Conservation (phyloP, 2,797 vertebrate genomes). For the Cyclopterus lumpus region DNA sequence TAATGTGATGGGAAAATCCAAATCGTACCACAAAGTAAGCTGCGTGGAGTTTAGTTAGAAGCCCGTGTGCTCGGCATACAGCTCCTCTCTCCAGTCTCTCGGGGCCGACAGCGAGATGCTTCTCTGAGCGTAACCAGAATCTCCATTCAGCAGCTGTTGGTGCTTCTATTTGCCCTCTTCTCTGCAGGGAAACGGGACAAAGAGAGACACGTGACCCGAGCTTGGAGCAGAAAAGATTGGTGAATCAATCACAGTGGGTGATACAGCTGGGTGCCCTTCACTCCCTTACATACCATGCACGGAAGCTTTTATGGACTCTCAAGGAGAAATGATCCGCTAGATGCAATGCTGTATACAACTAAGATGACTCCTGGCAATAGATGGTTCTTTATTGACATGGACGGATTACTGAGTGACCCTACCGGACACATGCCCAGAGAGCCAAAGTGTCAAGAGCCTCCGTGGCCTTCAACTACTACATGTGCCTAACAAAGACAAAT, state of each 20-base stretch:
- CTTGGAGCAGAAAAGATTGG: slow-evolving; percentile 27
- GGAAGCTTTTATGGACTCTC: slow-evolving; percentile 17
- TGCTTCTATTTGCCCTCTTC: slow-evolving; percentile 34
- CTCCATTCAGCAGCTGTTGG: slow-evolving; percentile 57
- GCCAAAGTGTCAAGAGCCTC: neutral
- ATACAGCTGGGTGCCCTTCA: slow-evolving; percentile 50
- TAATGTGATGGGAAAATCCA: neutral
- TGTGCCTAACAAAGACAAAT: neutral
- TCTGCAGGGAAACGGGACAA: slow-evolving; percentile 47
- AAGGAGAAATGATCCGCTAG: slow-evolving; percentile 4
- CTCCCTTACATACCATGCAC: slow-evolving; percentile 4
- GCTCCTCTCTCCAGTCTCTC: slow-evolving; percentile 28
- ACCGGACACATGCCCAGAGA: neutral
- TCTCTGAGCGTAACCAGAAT: slow-evolving; percentile 23
- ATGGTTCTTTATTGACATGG: neutral
- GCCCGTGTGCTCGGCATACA: neutral
- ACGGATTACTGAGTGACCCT: neutral
- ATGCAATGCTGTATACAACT: neutral
- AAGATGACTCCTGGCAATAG: neutral
- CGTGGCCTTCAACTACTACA: neutral
- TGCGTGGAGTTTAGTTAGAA: neutral
- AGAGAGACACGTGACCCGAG: slow-evolving; percentile 51
- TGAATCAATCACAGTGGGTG: slow-evolving; percentile 54
- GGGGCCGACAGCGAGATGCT: slow-evolving; percentile 31
- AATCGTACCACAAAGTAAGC: neutral